These are phyloP conservation scores for Gulo gulo DNA, from an alignment of 2,113 vertebrate genomes.

Conservation along the genomic window DNA sequence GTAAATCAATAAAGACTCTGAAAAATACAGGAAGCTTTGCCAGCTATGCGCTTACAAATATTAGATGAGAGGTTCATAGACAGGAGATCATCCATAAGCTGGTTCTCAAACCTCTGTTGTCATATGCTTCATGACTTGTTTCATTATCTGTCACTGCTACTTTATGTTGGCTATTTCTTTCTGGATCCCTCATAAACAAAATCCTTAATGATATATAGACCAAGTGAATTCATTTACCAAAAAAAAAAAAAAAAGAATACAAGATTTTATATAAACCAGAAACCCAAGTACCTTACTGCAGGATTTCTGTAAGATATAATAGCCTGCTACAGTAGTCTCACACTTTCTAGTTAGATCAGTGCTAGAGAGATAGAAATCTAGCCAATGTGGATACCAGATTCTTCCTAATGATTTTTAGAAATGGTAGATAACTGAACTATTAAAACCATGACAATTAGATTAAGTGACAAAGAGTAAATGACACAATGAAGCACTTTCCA, in stretches of 20 bases:
- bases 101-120: slow-evolving; percentile 22
- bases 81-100: slow-evolving; percentile 42
- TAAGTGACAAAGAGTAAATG: not conserved
- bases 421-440: not conserved
- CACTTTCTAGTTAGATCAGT: not conserved
- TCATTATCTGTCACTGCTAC: slow-evolving; percentile 58
- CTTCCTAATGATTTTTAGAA: not conserved
- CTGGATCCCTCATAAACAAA: slow-evolving; percentile 27
- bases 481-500: not conserved
- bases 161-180: slow-evolving; percentile 40
- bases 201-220: slow-evolving; percentile 15
- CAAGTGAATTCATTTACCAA: slow-evolving; percentile 27
- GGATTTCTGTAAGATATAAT: slow-evolving; percentile 47
- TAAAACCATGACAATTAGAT: not conserved
- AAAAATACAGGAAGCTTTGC: slow-evolving; percentile 52
- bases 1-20: slow-evolving; percentile 77
- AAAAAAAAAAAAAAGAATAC: not conserved
- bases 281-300: not conserved
- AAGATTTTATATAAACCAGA: slow-evolving; percentile 14
- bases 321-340: not conserved
- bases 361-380: not conserved
- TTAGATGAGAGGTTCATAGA: slow-evolving; percentile 62
- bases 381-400: not conserved
- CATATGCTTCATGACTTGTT: slow-evolving; percentile 48
- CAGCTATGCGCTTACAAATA: slow-evolving; percentile 73